These are phyloP conservation scores for Cantharis rustica DNA, from an alignment of 2,888 invertebrate species.

Conservation along the genomic window DNA sequence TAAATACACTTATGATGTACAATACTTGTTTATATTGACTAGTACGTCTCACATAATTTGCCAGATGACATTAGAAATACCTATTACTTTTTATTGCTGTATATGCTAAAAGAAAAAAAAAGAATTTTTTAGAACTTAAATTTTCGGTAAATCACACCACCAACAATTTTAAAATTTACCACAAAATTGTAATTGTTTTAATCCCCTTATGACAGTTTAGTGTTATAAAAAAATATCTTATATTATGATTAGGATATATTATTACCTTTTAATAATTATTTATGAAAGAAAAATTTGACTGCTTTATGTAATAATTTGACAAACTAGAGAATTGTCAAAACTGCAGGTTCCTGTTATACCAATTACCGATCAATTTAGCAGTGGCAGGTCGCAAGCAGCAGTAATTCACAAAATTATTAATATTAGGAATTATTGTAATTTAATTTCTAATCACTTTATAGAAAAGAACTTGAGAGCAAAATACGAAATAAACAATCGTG, in stretches of 20 bases:
- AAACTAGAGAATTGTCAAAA: background rate
- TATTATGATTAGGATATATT: background rate
- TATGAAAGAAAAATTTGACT: background rate
- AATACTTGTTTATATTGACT: too few relatives aligned
- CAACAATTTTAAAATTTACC: background rate
- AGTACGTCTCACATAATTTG: background rate
- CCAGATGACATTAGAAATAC: background rate
- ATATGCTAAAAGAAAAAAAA: background rate
- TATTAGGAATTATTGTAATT: background rate
- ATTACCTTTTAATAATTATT: background rate
- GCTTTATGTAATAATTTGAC: background rate
- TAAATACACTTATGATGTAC: background rate
- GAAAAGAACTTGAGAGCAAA: background rate
- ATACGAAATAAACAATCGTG: background rate
- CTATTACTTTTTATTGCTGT: background rate
- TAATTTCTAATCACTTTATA: background rate
- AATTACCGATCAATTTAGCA: background rate
- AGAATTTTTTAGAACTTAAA: background rate
- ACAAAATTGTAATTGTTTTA: background rate
- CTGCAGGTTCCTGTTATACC: background rate
- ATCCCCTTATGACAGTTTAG: background rate
- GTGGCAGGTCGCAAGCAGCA: background rate
- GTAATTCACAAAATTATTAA: background rate
- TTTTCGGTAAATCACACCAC: background rate
- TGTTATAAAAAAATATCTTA: background rate